These are phyloP conservation scores for Panurus biarmicus DNA, from an alignment of 2,113 vertebrate genomes.

Conservation along the genomic window DNA sequence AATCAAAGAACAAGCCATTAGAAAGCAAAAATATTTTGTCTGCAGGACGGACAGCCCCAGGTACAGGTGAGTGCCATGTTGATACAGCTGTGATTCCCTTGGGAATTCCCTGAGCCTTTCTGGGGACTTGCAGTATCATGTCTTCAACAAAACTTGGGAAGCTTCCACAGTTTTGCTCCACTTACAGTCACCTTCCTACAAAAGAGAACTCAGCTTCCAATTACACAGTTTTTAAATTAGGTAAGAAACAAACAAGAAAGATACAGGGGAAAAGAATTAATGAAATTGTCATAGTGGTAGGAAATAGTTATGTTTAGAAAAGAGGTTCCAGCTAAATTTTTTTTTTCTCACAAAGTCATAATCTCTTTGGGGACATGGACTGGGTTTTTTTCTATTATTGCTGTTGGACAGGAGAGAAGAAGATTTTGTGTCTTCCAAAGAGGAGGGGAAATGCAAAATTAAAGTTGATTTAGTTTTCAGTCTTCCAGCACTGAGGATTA, in stretches of 20 bases:
- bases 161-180: not conserved
- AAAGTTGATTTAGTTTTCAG: not conserved
- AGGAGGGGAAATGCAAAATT: not conserved
- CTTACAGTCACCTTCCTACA: not conserved
- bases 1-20: not conserved
- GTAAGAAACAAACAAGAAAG: not conserved
- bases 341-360: not conserved
- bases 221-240: not conserved
- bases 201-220: not conserved
- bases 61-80: not conserved
- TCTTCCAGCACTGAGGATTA: not conserved
- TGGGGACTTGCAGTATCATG: not conserved
- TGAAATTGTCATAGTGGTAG: not conserved
- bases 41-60: not conserved
- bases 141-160: constrained; percentile 6
- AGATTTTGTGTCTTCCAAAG: not conserved
- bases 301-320: not conserved
- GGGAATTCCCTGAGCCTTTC: not conserved
- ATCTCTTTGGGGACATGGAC: not conserved
- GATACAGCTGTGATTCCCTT: not conserved
- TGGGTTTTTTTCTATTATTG: not conserved
- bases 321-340: not conserved
- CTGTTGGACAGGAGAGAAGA: not conserved
- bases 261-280: not conserved
- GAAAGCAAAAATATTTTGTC: not conserved